Conservation (phyloP, 2,888 invertebrate species). For the Drosophila nigricruria region DNA sequence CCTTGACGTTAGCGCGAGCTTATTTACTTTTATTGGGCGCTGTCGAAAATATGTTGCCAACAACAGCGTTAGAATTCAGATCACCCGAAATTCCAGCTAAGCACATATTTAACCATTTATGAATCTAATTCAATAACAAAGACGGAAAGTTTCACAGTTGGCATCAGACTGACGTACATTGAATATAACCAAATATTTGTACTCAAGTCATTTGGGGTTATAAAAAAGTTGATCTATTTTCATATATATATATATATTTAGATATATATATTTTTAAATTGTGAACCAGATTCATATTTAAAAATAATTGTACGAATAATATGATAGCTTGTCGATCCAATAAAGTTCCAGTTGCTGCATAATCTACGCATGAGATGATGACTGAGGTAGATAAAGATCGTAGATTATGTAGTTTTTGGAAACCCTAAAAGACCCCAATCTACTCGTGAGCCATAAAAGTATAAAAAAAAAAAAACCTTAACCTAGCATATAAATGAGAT, state of each 20-base stretch:
- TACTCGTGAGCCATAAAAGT: not conserved
- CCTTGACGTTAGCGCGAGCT: not conserved
- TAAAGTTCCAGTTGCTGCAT: not conserved
- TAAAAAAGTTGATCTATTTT: not conserved
- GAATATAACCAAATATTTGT: not conserved
- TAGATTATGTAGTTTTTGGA: not conserved
- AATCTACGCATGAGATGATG: not conserved
- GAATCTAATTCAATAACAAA: not conserved
- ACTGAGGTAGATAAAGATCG: not conserved
- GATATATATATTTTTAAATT: not conserved
- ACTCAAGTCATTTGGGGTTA: not conserved
- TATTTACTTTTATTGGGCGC: not conserved
- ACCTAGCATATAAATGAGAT: not conserved
- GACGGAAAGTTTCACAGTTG: not conserved
- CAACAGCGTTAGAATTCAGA: no score
- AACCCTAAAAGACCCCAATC: not conserved
- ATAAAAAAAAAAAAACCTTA: not conserved
- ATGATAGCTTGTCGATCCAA: not conserved
- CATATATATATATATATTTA: not conserved
- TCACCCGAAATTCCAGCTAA: not conserved
- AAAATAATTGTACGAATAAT: not conserved
- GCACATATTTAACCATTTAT: not conserved
- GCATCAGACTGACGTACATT: not conserved
- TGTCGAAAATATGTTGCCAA: not conserved
- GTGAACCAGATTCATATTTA: not conserved